Conservation (phyloP, 2,797 vertebrate species). For the Heteromormyrus szaboi region DNA sequence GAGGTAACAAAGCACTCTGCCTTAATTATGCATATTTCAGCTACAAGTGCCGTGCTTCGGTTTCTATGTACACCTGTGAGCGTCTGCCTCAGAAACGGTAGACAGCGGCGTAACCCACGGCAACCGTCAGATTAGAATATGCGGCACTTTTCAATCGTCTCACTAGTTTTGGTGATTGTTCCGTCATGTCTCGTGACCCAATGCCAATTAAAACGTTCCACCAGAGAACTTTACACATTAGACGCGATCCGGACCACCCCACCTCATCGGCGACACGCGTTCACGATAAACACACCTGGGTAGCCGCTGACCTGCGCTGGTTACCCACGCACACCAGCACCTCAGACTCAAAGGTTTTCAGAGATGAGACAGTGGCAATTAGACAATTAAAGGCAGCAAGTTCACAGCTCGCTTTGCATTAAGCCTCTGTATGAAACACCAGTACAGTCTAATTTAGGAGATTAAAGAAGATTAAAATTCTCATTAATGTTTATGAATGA, state of each 20-base stretch:
- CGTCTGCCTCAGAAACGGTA: neutral
- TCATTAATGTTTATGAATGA: slow-evolving; percentile 45
- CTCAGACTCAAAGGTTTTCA: slow-evolving; percentile 45
- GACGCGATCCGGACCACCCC: slow-evolving; percentile 34
- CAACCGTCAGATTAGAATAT: neutral
- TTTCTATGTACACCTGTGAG: slow-evolving; percentile 33
- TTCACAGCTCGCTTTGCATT: slow-evolving; percentile 32
- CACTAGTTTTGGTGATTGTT: neutral
- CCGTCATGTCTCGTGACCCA: neutral
- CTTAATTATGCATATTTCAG: slow-evolving; percentile 71
- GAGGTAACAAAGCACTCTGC: slow-evolving; percentile 60
- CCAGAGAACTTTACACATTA: slow-evolving; percentile 4
- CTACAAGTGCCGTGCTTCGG: slow-evolving; percentile 55
- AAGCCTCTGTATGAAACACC: slow-evolving; percentile 18
- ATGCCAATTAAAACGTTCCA: neutral
- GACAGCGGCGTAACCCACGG: neutral
- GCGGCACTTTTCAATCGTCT: neutral
- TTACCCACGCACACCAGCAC: slow-evolving; percentile 56
- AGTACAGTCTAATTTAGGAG: slow-evolving; percentile 49
- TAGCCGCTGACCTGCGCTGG: slow-evolving; percentile 52
- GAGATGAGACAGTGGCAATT: slow-evolving; percentile 48
- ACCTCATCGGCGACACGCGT: slow-evolving; percentile 37
- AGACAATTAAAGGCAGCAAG: slow-evolving; percentile 54
- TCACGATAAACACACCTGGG: slow-evolving; percentile 41
- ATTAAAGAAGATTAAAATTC: slow-evolving; percentile 58